A percentile compares a stretch with the other conserved stretches of the same genome.
Conservation (phyloP, 2,797 vertebrate genomes). For the Kryptolebias ocellatus region DNA sequence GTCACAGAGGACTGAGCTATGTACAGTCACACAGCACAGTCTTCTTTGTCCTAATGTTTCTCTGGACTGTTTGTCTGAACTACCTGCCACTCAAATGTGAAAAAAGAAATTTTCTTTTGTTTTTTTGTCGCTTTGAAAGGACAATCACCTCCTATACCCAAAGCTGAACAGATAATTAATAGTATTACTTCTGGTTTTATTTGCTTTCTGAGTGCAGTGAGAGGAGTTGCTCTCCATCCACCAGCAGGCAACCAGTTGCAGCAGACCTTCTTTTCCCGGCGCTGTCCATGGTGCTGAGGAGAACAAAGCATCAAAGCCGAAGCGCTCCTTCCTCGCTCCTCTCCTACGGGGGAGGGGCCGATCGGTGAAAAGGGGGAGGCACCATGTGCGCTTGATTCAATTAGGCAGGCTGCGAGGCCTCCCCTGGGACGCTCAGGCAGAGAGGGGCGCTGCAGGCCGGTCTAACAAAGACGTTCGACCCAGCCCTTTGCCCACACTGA, state of each 20-base stretch:
- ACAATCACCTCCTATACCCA: not conserved
- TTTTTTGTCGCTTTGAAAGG: not conserved
- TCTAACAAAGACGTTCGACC: conserved; percentile 88
- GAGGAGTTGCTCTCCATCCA: conserved; percentile 49
- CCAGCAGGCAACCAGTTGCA: conserved; percentile 74
- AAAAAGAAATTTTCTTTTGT: conserved; percentile 15
- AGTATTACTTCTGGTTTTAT: not conserved
- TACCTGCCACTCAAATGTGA: conserved; percentile 48
- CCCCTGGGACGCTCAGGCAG: conserved; percentile 81
- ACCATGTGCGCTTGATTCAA: conserved; percentile 90
- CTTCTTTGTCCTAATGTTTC: conserved; percentile 21
- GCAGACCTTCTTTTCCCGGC: conserved; percentile 35
- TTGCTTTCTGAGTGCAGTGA: conserved; percentile 4
- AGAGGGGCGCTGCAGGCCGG: conserved; percentile 79
- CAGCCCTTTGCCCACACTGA: conserved; percentile 70
- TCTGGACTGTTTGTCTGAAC: conserved; percentile 40
- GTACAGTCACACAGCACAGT: conserved; percentile 59
- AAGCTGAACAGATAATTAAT: conserved; percentile 24
- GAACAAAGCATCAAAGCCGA: conserved; percentile 76
- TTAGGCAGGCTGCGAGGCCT: conserved; percentile 87
- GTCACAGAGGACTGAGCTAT: conserved; percentile 70
- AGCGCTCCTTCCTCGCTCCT: conserved; percentile 53
- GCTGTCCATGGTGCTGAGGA: conserved; percentile 79
- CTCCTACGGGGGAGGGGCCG: conserved; percentile 58
- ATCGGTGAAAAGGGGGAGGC: conserved; percentile 68